phyloP scores from a whole-genome alignment of 2,888 invertebrate genomes.

The Melieria crassipennis region DNA sequence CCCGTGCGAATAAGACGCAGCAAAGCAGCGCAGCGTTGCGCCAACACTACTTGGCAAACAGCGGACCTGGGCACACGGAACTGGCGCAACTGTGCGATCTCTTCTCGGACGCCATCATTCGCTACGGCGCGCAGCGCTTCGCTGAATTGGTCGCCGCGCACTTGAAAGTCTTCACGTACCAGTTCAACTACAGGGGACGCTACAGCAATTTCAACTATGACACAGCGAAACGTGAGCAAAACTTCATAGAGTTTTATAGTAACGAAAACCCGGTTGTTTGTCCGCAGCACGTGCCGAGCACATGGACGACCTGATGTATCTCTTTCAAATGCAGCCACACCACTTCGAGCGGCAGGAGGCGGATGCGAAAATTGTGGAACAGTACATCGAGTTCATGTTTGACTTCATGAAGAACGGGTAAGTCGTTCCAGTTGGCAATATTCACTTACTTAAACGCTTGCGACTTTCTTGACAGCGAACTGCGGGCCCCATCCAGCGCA shows the following conservation, averaged over 20 bases:
- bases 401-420: constrained; percentile 67
- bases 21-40: constrained; percentile 36
- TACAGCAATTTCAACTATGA: constrained; percentile 61
- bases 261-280: neutral
- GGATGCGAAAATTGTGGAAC: constrained; percentile 64
- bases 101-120: constrained; percentile 67
- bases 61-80: constrained; percentile 17
- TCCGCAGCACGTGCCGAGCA: constrained; percentile 57
- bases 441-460: neutral
- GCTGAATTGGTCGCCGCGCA: constrained; percentile 66
- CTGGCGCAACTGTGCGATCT: constrained; percentile 56
- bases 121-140: constrained; percentile 67
- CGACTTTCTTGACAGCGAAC: too few species aligned
- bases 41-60: constrained; percentile 40
- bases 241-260: too few species aligned
- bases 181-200: constrained; percentile 67
- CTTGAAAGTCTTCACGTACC: constrained; percentile 66
- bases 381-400: constrained; percentile 65
- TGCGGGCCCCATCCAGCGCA: too few species aligned
- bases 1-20: constrained; percentile 8
- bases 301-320: constrained; percentile 69
- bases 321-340: constrained; percentile 62
- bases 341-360: constrained; percentile 60
- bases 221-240: too few species aligned
- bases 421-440: constrained; percentile 19